Evolutionary conservation across 1,140 invertebrate species (phyloP).

Genomic region (Asobara japonica): DNA sequence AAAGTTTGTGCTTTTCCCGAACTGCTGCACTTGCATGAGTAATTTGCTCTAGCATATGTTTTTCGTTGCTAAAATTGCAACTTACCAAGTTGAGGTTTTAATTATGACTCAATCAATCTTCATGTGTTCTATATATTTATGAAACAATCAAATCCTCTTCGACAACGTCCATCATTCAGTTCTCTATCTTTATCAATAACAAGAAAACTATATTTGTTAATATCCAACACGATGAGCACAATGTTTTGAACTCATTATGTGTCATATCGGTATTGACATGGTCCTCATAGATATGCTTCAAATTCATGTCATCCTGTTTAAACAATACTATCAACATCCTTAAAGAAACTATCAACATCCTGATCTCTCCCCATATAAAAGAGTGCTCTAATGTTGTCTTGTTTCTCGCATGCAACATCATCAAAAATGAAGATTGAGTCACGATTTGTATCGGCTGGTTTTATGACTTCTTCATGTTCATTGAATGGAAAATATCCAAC

Average conservation of each 20-base stretch:
- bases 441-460: too few relatives aligned
- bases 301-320: conserved; percentile 33
- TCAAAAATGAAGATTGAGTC: too few relatives aligned
- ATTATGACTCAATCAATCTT: background rate
- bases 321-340: conserved; percentile 27
- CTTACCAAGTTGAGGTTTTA: background rate
- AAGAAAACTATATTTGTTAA: conserved; percentile 45
- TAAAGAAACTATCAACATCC: background rate
- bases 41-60: background rate
- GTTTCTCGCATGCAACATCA: too few relatives aligned
- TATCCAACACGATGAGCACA: conserved; percentile 39
- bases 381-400: too few relatives aligned
- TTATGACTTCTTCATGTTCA: too few relatives aligned
- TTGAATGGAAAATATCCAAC: conserved; percentile 26
- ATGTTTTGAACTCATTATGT: conserved; percentile 34
- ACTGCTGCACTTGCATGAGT: background rate
- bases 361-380: background rate
- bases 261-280: conserved; percentile 32
- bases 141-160: conserved; percentile 47
- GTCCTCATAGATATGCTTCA: conserved; percentile 32
- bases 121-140: conserved; percentile 20
- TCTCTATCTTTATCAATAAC: conserved; percentile 49
- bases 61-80: background rate
- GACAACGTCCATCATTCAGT: conserved; percentile 42
- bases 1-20: background rate